A percentile compares a stretch with the other conserved stretches of the same genome.
These are phyloP conservation scores for Ceyx cyanopectus DNA, from an alignment of 2,113 vertebrate genomes.

Conservation along the genomic window DNA sequence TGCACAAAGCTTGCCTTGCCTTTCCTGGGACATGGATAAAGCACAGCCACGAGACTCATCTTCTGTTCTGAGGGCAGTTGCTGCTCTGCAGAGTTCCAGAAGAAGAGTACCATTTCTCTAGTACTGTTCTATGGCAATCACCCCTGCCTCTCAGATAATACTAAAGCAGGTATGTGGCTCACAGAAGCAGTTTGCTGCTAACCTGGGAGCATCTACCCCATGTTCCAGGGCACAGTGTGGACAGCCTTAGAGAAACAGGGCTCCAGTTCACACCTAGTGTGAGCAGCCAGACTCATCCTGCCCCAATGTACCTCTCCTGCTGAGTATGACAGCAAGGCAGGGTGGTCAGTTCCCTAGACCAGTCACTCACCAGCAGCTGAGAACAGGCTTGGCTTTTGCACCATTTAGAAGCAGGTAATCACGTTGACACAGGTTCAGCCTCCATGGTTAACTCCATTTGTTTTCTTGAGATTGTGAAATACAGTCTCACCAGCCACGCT, in stretches of 20 bases:
- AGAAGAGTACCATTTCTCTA: not conserved
- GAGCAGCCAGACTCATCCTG: not conserved
- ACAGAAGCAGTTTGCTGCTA: not conserved
- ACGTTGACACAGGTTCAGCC: not conserved
- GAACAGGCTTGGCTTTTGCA: not conserved
- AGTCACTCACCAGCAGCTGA: not conserved
- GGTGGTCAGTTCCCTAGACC: accelerated
- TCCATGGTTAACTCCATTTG: not conserved
- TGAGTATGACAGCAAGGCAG: not conserved
- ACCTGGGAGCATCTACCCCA: not conserved
- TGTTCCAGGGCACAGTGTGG: accelerated
- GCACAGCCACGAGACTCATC: not conserved
- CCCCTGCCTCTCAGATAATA: not conserved
- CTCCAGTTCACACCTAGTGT: accelerated
- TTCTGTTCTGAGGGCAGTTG: not conserved
- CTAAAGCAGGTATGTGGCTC: not conserved
- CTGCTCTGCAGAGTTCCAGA: not conserved
- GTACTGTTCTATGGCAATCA: not conserved
- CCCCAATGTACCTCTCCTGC: not conserved
- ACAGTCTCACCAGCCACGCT: not conserved
- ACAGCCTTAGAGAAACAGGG: not conserved
- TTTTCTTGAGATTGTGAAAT: not conserved
- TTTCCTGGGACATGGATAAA: not conserved
- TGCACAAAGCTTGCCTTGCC: not conserved
- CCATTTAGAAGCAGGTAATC: not conserved